A percentile compares a stretch with the other conserved stretches of the same genome.
phyloP scores from a whole-genome alignment of 1,140 invertebrate genomes.

The Zaprionus ghesquierei region DNA sequence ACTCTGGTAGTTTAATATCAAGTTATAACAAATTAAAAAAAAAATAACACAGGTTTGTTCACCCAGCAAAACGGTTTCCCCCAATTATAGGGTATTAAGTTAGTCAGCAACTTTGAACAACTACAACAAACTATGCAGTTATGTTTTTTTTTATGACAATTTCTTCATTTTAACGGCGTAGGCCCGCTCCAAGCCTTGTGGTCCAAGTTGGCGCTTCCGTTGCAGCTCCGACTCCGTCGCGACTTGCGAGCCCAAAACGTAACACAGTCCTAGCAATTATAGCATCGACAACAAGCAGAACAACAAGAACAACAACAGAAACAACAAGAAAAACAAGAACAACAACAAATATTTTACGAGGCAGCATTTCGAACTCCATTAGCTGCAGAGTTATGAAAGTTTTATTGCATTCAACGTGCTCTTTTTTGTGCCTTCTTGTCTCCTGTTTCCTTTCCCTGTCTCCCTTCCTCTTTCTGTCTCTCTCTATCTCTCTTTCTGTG shows the following conservation, averaged over 20 bases:
- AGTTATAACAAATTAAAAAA: no score
- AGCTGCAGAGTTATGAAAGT: conserved; percentile 79
- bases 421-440: conserved; percentile 33
- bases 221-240: conserved; percentile 23
- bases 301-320: conserved; percentile 19
- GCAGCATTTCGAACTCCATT: conserved; percentile 79
- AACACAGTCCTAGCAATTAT: conserved; percentile 68
- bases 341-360: conserved; percentile 75
- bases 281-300: conserved; percentile 28
- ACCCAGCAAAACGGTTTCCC: no score
- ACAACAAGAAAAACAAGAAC: background rate
- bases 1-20: no score
- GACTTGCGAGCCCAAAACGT: conserved; percentile 18
- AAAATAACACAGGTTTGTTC: no score
- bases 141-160: conserved; percentile 71
- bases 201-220: conserved; percentile 72
- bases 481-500: background rate
- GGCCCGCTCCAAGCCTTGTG: conserved; percentile 25
- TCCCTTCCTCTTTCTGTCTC: conserved; percentile 3
- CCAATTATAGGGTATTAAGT: conserved; percentile 11
- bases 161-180: conserved; percentile 56
- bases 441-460: conserved; percentile 8
- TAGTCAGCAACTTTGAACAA: background rate
- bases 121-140: conserved; percentile 31
- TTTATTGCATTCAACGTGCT: conserved; percentile 73